phyloP scores from a whole-genome alignment of 2,888 invertebrate genomes.

The Xylocampa areola region DNA sequence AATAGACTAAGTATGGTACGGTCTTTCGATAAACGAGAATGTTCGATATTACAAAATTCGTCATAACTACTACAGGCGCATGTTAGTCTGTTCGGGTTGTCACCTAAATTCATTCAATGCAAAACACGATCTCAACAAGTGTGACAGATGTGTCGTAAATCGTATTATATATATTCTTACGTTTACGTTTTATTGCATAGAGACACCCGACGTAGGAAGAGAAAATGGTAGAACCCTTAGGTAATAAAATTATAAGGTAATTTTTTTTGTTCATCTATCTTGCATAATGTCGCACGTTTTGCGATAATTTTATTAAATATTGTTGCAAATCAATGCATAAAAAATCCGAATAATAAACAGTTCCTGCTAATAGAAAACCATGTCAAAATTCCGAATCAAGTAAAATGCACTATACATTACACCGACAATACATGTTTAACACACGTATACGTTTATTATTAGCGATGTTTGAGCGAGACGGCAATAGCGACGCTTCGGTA shows the following conservation, averaged over 20 bases:
- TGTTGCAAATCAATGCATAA: conserved; percentile 1
- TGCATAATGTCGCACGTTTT: neutral
- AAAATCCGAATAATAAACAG: conserved; percentile 11
- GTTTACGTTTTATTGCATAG: conserved; percentile 18
- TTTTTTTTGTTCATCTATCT: neutral
- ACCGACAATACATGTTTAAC: conserved; percentile 55
- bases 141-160: conserved; percentile 2
- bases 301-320: neutral
- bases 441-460: conserved; percentile 78
- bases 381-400: conserved; percentile 66
- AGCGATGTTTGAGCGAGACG: conserved; percentile 73
- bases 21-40: too few species aligned
- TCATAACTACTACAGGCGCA: conserved; percentile 2
- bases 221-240: neutral
- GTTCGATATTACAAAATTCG: neutral
- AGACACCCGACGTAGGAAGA: neutral
- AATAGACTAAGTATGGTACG: too few species aligned
- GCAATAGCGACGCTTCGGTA: conserved; percentile 66
- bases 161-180: conserved; percentile 4
- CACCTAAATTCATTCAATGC: conserved; percentile 27
- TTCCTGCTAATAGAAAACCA: conserved; percentile 45
- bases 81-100: conserved; percentile 12
- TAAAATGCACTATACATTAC: conserved; percentile 72
- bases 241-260: neutral
- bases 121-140: conserved; percentile 17